Evolutionary conservation across 2,113 vertebrate species (phyloP), one percentile per base, ranked within the genome.

Genomic region (Cisticola juncidis): DNA sequence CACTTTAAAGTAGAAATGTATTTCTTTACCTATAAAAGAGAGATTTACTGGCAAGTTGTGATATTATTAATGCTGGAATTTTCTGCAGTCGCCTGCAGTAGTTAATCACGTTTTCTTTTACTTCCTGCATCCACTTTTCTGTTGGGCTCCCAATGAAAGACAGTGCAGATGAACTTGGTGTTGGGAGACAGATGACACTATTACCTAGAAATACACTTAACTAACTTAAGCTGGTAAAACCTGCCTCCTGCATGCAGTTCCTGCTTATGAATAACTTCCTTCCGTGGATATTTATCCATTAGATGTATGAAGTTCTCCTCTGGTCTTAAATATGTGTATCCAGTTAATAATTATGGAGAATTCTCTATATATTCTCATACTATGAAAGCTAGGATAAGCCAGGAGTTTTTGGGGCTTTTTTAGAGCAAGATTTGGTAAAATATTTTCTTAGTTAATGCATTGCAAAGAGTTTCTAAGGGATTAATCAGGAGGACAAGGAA

Each of bases 21-120:
- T 98, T 98, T 98, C 97, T 97, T 97, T 97, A 98, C 97, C 96
- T 98, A 97, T 98, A 98, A 98, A 98, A 96, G 90, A 91, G 94
- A 98, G 97, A 98, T 97, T 98, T 98, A 97, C 96, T 97, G 95
- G 96, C 94, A 97, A 96, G 90, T 95, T 95, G 95, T 97, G 97
- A 96, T 98, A 98, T 97, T 98, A 97, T 97, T 98, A 98, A 98
- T 98, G 94, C 96, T 94, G 95, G 91, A 92, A 96, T 97, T 98
- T 97, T 96, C 97, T 96, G 95, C 95, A 45, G 78, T 96, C 13
- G 5, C 95, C 92, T 64, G 45, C 74, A 91, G 91, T 96, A 94
- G 86, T 97, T 98, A 97, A 98, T 98, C 96, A 96, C 5, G 3
- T 76, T 97, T 98, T 95, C 80, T 95, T 96, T 88, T 93, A 78